Conservation (phyloP, 2,888 invertebrate genomes). For the Rhingia campestris region DNA sequence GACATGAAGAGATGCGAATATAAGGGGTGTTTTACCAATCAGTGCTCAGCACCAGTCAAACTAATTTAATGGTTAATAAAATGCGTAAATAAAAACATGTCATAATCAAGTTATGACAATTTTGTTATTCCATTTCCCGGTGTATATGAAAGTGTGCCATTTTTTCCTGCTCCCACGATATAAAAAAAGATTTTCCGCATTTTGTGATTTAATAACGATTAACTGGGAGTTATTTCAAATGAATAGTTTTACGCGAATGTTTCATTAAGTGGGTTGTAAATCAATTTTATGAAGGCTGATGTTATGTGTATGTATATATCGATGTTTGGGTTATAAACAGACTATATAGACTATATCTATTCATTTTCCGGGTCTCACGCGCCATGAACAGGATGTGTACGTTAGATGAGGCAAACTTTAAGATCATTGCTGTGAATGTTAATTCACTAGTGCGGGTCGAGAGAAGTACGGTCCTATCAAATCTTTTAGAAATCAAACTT, state of each 20-base stretch:
- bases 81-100: not conserved
- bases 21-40: not conserved
- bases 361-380: no score
- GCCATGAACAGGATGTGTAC: no score
- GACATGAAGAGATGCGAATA: not conserved
- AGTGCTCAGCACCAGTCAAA: not conserved
- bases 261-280: no score
- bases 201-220: slow-evolving; percentile 4
- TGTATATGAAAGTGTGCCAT: not conserved
- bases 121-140: not conserved
- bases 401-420: no score
- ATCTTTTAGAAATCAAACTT: no score
- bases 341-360: no score
- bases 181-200: not conserved
- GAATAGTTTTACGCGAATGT: not conserved
- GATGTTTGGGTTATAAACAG: not conserved
- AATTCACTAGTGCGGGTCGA: no score
- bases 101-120: slow-evolving; percentile 11
- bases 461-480: no score
- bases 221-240: not conserved
- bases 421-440: no score
- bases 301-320: not conserved
- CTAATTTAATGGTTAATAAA: slow-evolving; percentile 20
- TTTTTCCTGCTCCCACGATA: no score
- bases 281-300: not conserved